These are phyloP conservation scores for Aramus guarauna DNA, from an alignment of 2,113 vertebrate species.

Conservation along the genomic window DNA sequence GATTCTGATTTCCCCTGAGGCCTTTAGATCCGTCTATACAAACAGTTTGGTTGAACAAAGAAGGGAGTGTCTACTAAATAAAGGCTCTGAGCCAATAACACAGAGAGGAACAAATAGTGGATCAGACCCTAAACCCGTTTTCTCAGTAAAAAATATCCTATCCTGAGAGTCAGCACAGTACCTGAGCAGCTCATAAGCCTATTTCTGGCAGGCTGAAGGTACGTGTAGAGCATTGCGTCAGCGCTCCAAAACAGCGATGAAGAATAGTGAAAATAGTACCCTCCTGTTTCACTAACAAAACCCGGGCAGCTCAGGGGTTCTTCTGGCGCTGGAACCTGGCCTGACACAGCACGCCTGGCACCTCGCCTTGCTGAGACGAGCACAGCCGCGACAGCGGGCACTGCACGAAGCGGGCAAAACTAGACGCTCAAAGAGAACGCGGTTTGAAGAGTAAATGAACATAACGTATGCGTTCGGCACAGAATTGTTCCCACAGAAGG, in stretches of 20 bases:
- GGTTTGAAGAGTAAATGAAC: not conserved
- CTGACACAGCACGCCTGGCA: not conserved
- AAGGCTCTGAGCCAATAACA: slow-evolving; percentile 20
- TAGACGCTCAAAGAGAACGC: rapidly evolving
- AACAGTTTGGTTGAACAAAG: slow-evolving; percentile 37
- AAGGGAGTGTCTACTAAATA: slow-evolving; percentile 35
- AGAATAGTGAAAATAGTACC: not conserved
- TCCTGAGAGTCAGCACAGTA: not conserved
- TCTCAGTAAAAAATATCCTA: not conserved
- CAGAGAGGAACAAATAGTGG: not conserved
- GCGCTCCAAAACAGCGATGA: not conserved
- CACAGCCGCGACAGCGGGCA: not conserved
- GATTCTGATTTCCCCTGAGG: not conserved
- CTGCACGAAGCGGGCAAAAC: not conserved
- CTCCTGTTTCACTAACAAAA: not conserved
- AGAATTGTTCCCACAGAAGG: not conserved
- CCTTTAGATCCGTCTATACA: not conserved
- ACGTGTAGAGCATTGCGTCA: rapidly evolving
- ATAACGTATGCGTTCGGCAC: not conserved
- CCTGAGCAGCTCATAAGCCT: not conserved
- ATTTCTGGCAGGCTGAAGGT: not conserved
- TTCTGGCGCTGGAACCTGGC: not conserved
- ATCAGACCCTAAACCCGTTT: slow-evolving; percentile 6
- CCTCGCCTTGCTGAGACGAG: rapidly evolving
- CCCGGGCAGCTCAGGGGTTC: not conserved